phyloP scores from a whole-genome alignment of 2,888 invertebrate species.

The Melanophora roralis region DNA sequence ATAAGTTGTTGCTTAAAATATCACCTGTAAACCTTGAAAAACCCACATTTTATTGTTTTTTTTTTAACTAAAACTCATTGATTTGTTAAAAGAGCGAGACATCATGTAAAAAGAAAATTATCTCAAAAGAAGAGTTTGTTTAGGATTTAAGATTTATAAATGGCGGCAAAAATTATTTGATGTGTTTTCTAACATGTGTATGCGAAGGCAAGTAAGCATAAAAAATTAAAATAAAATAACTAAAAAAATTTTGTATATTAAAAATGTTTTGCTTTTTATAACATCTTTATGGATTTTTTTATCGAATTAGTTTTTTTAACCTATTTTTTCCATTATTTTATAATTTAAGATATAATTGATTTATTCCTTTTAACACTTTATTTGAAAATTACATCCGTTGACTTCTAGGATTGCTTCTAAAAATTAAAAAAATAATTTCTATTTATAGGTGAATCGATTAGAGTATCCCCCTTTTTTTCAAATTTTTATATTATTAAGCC shows the following conservation, averaged over 20 bases:
- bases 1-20: neutral
- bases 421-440: too few species aligned
- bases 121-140: constrained; percentile 1
- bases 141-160: neutral
- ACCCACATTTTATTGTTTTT: neutral
- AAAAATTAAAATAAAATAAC: too few species aligned
- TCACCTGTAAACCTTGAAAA: constrained; percentile 5
- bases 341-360: too few species aligned
- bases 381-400: neutral
- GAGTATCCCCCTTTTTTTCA: too few species aligned
- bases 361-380: too few species aligned
- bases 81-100: constrained; percentile 9
- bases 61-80: neutral
- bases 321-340: too few species aligned
- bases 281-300: too few species aligned
- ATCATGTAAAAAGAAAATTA: neutral
- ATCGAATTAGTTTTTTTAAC: too few species aligned
- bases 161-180: neutral
- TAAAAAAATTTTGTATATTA: too few species aligned
- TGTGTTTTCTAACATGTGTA: neutral
- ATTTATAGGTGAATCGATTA: too few species aligned
- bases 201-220: neutral
- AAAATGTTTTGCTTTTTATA: too few species aligned
- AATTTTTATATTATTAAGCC: neutral
- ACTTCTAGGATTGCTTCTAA: neutral